A percentile compares a stretch with the other conserved stretches of the same genome.
These are phyloP conservation scores for Holotrichia oblita DNA, from an alignment of 1,140 invertebrate species.

Conservation along the genomic window DNA sequence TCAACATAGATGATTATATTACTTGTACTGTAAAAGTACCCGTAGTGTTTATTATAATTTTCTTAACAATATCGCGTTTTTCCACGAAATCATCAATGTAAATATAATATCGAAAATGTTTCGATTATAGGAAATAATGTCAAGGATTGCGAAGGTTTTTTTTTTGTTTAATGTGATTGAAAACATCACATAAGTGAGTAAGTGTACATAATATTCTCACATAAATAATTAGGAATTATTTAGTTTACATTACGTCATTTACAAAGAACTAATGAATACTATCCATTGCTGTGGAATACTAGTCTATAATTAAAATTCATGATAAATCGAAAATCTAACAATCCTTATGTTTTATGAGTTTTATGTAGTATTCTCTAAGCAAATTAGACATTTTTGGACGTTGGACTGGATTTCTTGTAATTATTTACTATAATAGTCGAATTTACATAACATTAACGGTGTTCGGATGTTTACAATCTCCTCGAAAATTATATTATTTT, in stretches of 20 bases:
- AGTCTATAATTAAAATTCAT: not conserved
- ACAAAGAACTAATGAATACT: not conserved
- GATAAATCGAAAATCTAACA: not conserved
- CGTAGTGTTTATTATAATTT: not conserved
- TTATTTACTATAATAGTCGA: no score
- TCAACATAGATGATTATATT: not conserved
- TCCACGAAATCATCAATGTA: not conserved
- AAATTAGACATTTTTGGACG: not conserved
- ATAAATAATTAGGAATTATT: not conserved
- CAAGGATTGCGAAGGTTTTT: not conserved
- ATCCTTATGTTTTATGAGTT: not conserved
- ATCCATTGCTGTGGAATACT: not conserved
- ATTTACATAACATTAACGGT: no score
- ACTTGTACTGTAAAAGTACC: not conserved
- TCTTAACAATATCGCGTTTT: not conserved
- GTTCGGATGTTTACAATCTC: no score
- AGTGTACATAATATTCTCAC: no score
- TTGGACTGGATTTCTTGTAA: no score
- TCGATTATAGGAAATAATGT: not conserved
- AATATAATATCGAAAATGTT: not conserved
- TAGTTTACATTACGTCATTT: not conserved
- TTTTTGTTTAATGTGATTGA: not conserved
- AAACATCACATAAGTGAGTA: not conserved
- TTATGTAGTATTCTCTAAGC: not conserved
- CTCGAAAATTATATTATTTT: no score